Evolutionary conservation across 2,113 vertebrate species (phyloP).

Genomic region (Otis tarda): DNA sequence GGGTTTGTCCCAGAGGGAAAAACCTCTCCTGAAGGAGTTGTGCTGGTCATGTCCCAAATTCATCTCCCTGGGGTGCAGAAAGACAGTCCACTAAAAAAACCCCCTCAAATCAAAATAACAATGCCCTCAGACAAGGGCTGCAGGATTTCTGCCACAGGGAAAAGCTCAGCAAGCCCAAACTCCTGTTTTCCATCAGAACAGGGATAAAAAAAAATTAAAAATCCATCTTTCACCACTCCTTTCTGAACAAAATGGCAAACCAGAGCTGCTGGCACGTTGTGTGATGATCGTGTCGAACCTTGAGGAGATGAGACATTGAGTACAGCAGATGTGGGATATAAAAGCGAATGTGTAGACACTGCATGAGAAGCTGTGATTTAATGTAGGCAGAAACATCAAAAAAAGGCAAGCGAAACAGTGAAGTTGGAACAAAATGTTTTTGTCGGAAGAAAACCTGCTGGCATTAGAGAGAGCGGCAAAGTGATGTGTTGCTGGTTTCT

Average conservation of each 20-base stretch:
- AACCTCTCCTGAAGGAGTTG: neutral
- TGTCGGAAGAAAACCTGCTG: neutral
- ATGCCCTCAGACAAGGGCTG: neutral
- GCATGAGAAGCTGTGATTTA: neutral
- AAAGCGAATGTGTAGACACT: neutral
- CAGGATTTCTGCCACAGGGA: neutral
- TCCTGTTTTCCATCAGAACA: neutral
- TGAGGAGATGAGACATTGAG: neutral
- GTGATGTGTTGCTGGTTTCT: neutral
- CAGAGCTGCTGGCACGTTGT: neutral
- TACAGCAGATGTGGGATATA: neutral
- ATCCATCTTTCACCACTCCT: neutral
- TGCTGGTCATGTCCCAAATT: neutral
- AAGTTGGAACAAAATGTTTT: conserved; percentile 7
- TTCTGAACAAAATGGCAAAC: neutral
- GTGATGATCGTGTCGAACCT: neutral
- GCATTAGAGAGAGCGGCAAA: neutral
- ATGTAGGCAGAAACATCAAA: neutral
- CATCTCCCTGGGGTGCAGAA: neutral
- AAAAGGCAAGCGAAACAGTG: neutral
- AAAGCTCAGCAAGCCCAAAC: neutral
- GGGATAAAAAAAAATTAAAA: neutral
- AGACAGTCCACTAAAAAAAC: neutral
- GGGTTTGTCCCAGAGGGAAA: neutral
- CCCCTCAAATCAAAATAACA: neutral